phyloP scores from a whole-genome alignment of 2,113 vertebrate genomes.

The Hypomesus transpacificus region DNA sequence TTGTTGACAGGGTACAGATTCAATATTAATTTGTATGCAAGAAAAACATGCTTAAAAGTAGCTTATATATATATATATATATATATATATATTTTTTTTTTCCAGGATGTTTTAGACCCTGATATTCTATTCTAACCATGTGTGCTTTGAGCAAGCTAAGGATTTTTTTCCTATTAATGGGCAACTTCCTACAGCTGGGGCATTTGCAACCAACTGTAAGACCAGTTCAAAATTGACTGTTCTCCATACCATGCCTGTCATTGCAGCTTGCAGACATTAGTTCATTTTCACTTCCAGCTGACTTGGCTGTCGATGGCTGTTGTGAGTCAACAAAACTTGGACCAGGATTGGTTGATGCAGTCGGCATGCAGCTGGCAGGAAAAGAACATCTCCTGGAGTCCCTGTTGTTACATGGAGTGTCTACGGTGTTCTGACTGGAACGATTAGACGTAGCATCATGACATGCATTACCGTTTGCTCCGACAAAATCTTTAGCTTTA shows the following conservation, averaged over 20 bases:
- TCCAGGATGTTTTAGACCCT: too few relatives aligned
- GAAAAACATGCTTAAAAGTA: not conserved
- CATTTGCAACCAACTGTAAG: not conserved
- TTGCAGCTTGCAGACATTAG: conserved; percentile 6
- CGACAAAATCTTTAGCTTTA: too few relatives aligned
- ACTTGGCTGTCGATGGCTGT: conserved; percentile 10
- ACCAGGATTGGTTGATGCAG: conserved; percentile 22
- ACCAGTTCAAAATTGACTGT: too few relatives aligned
- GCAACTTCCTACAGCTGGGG: not conserved
- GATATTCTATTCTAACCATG: too few relatives aligned
- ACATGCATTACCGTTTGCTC: too few relatives aligned
- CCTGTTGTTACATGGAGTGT: conserved; percentile 9
- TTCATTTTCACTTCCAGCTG: conserved; percentile 9
- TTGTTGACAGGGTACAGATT: not conserved
- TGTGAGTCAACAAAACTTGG: conserved; percentile 41
- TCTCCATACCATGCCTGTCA: too few relatives aligned
- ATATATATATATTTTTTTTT: too few relatives aligned
- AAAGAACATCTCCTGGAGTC: conserved; percentile 49
- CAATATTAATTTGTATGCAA: not conserved
- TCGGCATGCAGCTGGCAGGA: conserved; percentile 33
- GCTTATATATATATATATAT: too few relatives aligned
- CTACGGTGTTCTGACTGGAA: too few relatives aligned
- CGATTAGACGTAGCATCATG: too few relatives aligned
- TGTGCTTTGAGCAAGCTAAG: too few relatives aligned
- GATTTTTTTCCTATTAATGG: not conserved